Percentiles rank a stretch among this genome's conserved stretches.
Conservation (phyloP, 2,113 vertebrate genomes). For the Cathartes aura region DNA sequence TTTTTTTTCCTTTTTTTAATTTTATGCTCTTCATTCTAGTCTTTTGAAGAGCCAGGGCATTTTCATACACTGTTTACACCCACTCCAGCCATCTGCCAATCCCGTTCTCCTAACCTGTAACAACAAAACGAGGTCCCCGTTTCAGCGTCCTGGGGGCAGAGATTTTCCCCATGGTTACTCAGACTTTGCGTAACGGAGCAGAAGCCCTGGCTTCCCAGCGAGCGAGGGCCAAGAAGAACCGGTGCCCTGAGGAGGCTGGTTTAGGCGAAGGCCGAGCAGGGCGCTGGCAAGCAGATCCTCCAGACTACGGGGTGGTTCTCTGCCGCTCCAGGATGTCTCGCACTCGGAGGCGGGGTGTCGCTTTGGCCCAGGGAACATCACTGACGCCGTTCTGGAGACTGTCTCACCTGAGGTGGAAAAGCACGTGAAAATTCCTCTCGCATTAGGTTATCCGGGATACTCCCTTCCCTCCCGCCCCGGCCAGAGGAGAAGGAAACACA, state of each 20-base stretch:
- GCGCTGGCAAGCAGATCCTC: not conserved
- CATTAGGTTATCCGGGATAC: not conserved
- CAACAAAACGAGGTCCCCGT: not conserved
- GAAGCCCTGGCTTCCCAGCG: not conserved
- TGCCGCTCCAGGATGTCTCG: fast-evolving
- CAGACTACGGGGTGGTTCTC: fast-evolving
- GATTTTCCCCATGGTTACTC: too few relatives aligned
- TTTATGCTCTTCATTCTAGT: not conserved
- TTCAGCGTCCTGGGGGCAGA: not conserved
- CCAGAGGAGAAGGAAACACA: not conserved
- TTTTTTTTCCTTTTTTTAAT: not conserved
- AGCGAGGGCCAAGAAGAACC: fast-evolving
- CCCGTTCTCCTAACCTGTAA: fast-evolving
- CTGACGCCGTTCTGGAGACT: not conserved
- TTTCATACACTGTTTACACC: fast-evolving
- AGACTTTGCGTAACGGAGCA: fast-evolving
- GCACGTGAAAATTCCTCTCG: not conserved
- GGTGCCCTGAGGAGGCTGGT: not conserved
- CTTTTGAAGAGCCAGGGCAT: too few relatives aligned
- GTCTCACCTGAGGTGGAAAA: not conserved
- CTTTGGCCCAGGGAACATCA: not conserved
- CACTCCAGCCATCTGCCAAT: not conserved
- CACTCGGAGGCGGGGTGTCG: fast-evolving
- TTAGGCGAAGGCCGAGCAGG: not conserved
- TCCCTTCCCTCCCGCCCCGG: not conserved